A percentile compares a stretch with the other conserved stretches of the same genome.
Evolutionary conservation across 2,113 vertebrate species (phyloP).

Genomic region (Laticauda laticaudata): DNA sequence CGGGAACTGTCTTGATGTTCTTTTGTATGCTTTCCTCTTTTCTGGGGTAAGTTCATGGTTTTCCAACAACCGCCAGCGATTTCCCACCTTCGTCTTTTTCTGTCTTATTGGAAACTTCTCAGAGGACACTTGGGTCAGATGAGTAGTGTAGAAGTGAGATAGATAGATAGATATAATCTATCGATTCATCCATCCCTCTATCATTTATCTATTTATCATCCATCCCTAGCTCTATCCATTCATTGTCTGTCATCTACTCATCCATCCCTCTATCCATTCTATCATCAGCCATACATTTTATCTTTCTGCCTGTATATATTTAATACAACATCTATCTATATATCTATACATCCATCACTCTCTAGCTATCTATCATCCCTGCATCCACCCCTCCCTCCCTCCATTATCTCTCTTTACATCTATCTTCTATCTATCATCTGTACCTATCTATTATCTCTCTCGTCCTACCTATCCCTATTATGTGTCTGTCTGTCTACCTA

Average conservation of each 20-base stretch:
- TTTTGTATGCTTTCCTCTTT: background rate
- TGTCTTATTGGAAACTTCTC: background rate
- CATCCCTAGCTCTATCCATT: background rate
- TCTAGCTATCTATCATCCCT: background rate
- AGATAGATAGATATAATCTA: background rate
- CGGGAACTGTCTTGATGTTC: background rate
- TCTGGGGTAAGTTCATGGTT: background rate
- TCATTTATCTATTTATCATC: background rate
- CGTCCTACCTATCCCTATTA: too few species aligned
- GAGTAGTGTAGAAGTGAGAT: too few species aligned
- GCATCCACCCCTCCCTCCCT: too few species aligned
- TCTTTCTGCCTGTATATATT: background rate
- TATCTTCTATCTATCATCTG: too few species aligned
- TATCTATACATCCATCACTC: background rate
- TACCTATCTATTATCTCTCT: too few species aligned
- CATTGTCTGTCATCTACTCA: background rate
- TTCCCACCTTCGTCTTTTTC: background rate
- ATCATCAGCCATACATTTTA: background rate
- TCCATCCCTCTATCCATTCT: background rate
- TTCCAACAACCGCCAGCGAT: background rate
- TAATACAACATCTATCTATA: background rate
- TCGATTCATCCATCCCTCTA: background rate
- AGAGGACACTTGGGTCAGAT: too few species aligned
- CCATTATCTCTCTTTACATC: background rate
- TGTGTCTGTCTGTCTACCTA: too few species aligned